Evolutionary conservation across 2,888 invertebrate species (phyloP), one percentile per base, ranked within the genome.

Genomic region (Spodoptera littoralis): DNA sequence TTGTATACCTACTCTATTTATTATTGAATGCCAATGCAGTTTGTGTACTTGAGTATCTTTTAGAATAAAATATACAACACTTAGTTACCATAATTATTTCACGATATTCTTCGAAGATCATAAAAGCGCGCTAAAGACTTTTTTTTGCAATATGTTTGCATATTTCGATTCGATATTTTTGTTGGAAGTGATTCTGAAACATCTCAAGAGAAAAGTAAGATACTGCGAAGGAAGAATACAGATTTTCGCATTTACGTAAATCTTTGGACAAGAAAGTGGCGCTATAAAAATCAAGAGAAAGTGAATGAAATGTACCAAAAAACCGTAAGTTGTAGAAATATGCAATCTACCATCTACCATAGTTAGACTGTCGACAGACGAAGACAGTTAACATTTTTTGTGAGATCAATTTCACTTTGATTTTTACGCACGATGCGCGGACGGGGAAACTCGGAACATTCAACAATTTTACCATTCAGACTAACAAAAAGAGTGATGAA

Each of bases 321-420:
- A 62, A 30, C 45, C 12, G 45, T 51, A 24, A 49, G 12, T 50
- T 47, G 11, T 56, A 18, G 47, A 47, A 58, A n/a, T 52, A 50
- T 47, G 4, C 47, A 53, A 56, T 53, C 4, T 36, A 36, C 36
- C 36, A 36, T 66, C 51, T 52, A 62, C 53, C 13, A n/a, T 30
- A 56, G 47, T 58, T 54, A 18, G 45, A 58, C 27, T 27, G 27
- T 27, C 46, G 41, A 44, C 44, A 22, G 41, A 42, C 27, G 43
- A 30, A 11, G 47, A 48, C 46, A 53, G 43, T 41, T 60, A 47
- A 55, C 11, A 55, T 36, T 76, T 76, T 73, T 76, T 64, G 48
- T 44, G 53, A 43, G 27, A 63, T 43, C 47, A 53, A 51, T 76
- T 71, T 70, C 64, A 68, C 64, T 74, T 51, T 61, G 54, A 41